Base-by-base conservation (phyloP, 2,113 vertebrate genomes). In the Bubo scandiacus region DNA sequence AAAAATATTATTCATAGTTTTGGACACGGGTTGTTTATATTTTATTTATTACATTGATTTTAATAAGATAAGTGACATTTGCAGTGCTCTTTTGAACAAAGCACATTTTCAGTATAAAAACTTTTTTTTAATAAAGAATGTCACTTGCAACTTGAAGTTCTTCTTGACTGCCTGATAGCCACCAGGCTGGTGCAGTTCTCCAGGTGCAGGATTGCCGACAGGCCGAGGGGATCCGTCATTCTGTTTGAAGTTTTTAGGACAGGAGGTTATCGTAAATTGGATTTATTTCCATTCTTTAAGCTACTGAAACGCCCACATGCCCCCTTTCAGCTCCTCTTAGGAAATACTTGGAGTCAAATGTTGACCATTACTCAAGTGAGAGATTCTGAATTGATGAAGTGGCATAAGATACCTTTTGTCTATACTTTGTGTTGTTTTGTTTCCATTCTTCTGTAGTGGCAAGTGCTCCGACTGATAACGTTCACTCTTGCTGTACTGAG, bases 121-220 rank as follows among this genome's bases (percentile, higher is more conserved):
- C 73, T 88, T 96, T 94, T 95, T 92, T 96, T 96, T 94, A 96
- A 94, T 88, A 86, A 94, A 95, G 87, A 89, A 92, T 95, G 95
- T 95, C 96, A 95, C 95, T 94, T 4, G 0, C 65, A 57, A 82
- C 92, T 95, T 58, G 84, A 94, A 92, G 81, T 94, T 94, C 75
- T 92, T 92, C 93, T 89, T 95, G 89, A 88, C 75, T 88, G 91
- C 94, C 82, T 92, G 92, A 72, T 78, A 57, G 62, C 23, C 68
- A 84, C 77, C 92, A 83, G 71, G 79, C 70, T 49, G 75, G 62
- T 22, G n/a, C 86, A 58, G 85, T 77, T 89, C 83, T 92, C 86
- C 90, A 81, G 78, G 55, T 16, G 1, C 79, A 65, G 52, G 70
- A 62, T 66, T 94, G 85, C 89, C 71, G 38, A 45, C 36, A 73